Conservation (phyloP, 2,888 invertebrate species). For the Tiliacea aurago region DNA sequence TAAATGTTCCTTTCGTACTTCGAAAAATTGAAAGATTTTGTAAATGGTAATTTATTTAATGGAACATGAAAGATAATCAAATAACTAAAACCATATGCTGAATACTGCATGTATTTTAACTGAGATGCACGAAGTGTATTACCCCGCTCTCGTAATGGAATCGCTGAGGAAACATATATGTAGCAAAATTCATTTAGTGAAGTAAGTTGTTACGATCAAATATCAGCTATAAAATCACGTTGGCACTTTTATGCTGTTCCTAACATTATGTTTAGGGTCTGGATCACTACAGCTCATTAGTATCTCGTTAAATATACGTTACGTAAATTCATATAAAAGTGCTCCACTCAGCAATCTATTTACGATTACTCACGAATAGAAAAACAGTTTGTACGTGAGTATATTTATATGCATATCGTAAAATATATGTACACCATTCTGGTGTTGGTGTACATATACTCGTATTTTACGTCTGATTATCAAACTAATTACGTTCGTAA, state of each 20-base stretch:
- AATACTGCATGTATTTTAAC: constrained; percentile 7
- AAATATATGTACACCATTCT: no score
- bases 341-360: constrained; percentile 36
- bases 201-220: constrained; percentile 44
- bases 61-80: not conserved
- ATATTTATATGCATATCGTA: constrained; percentile 3
- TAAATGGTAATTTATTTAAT: constrained; percentile 17
- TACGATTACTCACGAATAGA: constrained; percentile 43
- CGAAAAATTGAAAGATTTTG: not conserved
- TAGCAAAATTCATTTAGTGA: constrained; percentile 30
- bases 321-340: constrained; percentile 51
- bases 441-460: constrained; percentile 24
- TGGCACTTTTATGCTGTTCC: constrained; percentile 48
- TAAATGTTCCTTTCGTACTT: not conserved
- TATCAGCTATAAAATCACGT: constrained; percentile 44
- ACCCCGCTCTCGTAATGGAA: constrained; percentile 24
- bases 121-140: constrained; percentile 23
- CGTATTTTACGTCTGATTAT: constrained; percentile 8
- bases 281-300: constrained; percentile 51
- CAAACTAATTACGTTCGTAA: constrained; percentile 11
- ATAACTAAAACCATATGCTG: constrained; percentile 1
- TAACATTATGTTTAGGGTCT: constrained; percentile 30
- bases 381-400: constrained; percentile 34
- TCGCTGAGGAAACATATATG: constrained; percentile 19
- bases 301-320: constrained; percentile 52